phyloP scores from a whole-genome alignment of 2,888 invertebrate genomes.

The Melieria omissa region DNA sequence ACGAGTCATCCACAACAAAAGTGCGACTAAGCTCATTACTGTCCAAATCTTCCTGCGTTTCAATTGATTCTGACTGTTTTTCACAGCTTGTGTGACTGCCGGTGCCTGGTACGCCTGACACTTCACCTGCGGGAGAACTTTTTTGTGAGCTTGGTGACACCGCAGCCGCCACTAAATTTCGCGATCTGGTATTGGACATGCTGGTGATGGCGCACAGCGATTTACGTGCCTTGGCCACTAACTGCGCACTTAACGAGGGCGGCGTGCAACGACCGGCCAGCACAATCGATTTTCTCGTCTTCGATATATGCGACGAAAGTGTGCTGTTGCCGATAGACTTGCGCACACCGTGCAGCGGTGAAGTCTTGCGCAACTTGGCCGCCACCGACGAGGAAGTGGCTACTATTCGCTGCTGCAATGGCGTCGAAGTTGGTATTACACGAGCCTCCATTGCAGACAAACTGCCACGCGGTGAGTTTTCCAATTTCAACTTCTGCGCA shows the following conservation, averaged over 20 bases:
- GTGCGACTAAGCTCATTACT: slow-evolving; percentile 51
- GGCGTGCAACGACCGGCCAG: slow-evolving; percentile 27
- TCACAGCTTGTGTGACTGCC: no score
- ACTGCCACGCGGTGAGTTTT: background rate
- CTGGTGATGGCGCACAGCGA: slow-evolving; percentile 32
- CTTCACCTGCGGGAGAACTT: background rate
- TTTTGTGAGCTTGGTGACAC: background rate
- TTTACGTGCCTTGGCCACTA: slow-evolving; percentile 38
- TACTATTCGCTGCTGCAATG: slow-evolving; percentile 11
- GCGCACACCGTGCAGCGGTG: slow-evolving; percentile 41
- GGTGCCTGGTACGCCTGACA: no score
- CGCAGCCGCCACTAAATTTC: slow-evolving; percentile 21
- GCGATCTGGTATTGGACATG: slow-evolving; percentile 14
- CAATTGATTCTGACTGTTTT: slow-evolving; percentile 1
- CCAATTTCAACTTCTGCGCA: background rate
- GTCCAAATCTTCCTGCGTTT: background rate
- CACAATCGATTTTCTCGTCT: slow-evolving; percentile 49
- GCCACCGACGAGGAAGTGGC: slow-evolving; percentile 42
- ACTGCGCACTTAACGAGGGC: slow-evolving; percentile 37
- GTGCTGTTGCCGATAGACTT: slow-evolving; percentile 40
- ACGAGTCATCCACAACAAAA: slow-evolving; percentile 48
- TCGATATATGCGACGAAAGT: slow-evolving; percentile 45
- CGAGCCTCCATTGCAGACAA: background rate
- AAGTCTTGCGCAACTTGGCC: slow-evolving; percentile 40
- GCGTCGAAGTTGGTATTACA: slow-evolving; percentile 25